Conservation (phyloP, 2,888 invertebrate species). For the Tribolium freemani region DNA sequence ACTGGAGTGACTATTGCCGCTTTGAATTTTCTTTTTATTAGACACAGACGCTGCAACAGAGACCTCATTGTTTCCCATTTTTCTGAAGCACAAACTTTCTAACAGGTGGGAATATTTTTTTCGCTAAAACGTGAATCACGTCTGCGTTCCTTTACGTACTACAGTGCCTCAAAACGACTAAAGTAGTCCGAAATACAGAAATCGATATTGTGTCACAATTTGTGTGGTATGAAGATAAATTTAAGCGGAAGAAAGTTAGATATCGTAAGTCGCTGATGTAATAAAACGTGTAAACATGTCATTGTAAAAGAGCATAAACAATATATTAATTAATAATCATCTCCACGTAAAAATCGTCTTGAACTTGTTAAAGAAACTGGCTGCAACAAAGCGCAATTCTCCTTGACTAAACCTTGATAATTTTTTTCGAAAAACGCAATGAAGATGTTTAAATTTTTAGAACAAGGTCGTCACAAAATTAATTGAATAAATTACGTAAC, state of each 20-base stretch:
- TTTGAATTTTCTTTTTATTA: neutral
- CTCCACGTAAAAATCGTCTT: neutral
- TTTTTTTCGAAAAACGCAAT: neutral
- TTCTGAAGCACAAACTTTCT: neutral
- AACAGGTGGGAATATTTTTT: neutral
- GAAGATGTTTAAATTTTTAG: constrained; percentile 20
- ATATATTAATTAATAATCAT: neutral
- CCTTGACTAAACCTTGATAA: constrained; percentile 10
- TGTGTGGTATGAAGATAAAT: constrained; percentile 9
- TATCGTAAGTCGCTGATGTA: constrained; percentile 24
- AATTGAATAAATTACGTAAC: neutral
- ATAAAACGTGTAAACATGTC: constrained; percentile 22
- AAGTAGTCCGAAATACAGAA: neutral
- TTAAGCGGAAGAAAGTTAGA: constrained; percentile 25
- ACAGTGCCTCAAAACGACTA: too few species aligned
- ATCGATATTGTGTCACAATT: neutral
- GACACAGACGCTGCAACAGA: too few species aligned
- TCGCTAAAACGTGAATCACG: constrained; percentile 3
- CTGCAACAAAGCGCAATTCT: neutral
- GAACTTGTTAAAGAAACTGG: neutral
- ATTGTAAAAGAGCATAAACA: constrained; percentile 13
- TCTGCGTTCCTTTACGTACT: neutral
- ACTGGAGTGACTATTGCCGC: neutral
- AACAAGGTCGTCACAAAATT: neutral
- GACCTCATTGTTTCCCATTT: neutral